Evolutionary conservation across 2,888 invertebrate species (phyloP).

Genomic region (Callyntrura sp.): DNA sequence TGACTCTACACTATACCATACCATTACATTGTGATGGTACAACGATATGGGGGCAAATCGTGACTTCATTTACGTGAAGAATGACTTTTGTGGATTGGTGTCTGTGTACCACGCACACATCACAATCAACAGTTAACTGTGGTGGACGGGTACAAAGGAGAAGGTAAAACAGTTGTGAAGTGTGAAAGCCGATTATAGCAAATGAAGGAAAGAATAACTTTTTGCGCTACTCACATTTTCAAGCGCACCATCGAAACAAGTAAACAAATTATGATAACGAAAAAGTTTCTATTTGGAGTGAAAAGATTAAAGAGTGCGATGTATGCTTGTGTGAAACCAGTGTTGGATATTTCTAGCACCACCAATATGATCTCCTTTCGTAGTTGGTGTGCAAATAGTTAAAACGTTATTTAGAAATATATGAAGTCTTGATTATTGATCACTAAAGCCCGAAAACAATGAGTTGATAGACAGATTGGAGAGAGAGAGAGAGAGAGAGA

Average conservation of each 20-base stretch:
- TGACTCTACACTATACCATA: neutral
- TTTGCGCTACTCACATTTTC: conserved; percentile 17
- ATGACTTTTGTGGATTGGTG: conserved; percentile 9
- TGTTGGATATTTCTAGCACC: neutral
- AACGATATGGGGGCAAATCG: conserved; percentile 31
- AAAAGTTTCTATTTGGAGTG: neutral
- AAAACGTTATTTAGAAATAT: neutral
- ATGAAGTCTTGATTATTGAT: neutral
- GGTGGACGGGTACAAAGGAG: neutral
- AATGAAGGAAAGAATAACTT: neutral
- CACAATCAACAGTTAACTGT: neutral
- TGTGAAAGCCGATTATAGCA: neutral
- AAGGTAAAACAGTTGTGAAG: neutral
- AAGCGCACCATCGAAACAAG: neutral
- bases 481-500: too few species aligned
- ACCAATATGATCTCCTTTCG: too few species aligned
- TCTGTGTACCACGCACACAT: neutral
- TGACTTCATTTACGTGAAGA: conserved; percentile 49
- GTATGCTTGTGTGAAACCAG: neutral
- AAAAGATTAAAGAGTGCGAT: neutral
- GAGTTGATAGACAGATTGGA: neutral
- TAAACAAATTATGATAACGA: neutral
- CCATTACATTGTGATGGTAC: neutral
- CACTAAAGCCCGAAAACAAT: neutral
- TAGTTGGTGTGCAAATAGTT: neutral